phyloP scores from a whole-genome alignment of 1,140 invertebrate species.

The Heliconius melpomene region DNA sequence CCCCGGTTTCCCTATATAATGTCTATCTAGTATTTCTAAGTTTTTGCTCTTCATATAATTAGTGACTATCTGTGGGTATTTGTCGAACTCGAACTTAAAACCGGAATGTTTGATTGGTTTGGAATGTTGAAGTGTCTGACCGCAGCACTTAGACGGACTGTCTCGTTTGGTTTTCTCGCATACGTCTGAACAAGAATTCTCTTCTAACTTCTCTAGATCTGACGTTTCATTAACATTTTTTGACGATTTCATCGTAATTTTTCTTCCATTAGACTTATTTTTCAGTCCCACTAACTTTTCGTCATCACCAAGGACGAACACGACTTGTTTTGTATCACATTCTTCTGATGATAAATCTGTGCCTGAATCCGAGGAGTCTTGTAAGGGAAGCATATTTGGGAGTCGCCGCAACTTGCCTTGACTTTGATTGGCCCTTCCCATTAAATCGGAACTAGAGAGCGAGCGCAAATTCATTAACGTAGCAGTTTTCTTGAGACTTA shows the following conservation, averaged over 20 bases:
- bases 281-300: conserved; percentile 84
- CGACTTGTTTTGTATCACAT: conserved; percentile 78
- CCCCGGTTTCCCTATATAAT: conserved; percentile 83
- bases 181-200: conserved; percentile 43
- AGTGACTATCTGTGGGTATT: conserved; percentile 85
- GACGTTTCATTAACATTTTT: conserved; percentile 43
- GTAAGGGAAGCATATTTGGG: conserved; percentile 51
- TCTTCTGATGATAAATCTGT: conserved; percentile 63
- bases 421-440: conserved; percentile 22
- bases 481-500: conserved; percentile 58
- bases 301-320: conserved; percentile 90
- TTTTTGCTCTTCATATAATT: conserved; percentile 88
- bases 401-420: conserved; percentile 49
- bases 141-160: conserved; percentile 71
- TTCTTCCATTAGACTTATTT: conserved; percentile 72
- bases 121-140: conserved; percentile 81
- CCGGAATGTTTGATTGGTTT: conserved; percentile 84
- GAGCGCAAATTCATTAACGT: conserved; percentile 65
- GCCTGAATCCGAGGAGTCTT: conserved; percentile 59
- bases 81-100: conserved; percentile 86
- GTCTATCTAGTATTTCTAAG: conserved; percentile 84
- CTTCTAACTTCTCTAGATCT: conserved; percentile 34
- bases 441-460: conserved; percentile 66
- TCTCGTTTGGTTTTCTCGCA: conserved; percentile 48
- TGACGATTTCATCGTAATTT: conserved; percentile 65